Base-by-base conservation (phyloP, 2,888 invertebrate species). In the Hermaeophaga mercurialis region DNA sequence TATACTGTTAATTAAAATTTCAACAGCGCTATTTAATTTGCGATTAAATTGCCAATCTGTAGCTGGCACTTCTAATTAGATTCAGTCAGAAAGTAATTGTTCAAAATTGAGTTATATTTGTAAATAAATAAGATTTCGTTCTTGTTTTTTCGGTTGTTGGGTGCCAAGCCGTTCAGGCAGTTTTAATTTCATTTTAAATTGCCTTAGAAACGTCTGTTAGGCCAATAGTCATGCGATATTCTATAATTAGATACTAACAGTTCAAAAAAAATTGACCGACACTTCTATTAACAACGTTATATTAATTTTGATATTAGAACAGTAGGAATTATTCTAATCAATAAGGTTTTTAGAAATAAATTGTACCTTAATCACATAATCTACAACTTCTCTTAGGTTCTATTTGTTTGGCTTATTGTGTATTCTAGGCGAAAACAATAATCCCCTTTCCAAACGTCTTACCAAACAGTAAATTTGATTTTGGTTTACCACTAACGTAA, bases 61-160 rank as follows among this genome's bases (percentile, higher is more conserved):
- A 44, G 36, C 44, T 55, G 55, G 49, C 55, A 55, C 34, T 44
- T 44, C 49, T 46, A 55, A 55, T 55, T 55, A 55, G 44, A 44
- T 55, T 36, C 12, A 26, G 49, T 55, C 49, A 49, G 34, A 44
- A 55, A 55, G 49, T 36, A 55, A 55, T 55, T 49, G 49, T 38
- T 34, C 2, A 24, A 24, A 34, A 52, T 50, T 50, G 43, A 33
- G 34, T 31, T 22, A 33, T 41, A 19, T 18, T 52, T 24, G 34
- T 15, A 22, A 52, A 43, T 33, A 44, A 52, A 44, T 52, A 52
- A 24, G 43, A 34, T 34, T 52, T 17, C 31, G 45, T 44, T n/a
- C n/a, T n/a, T n/a, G n/a, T 44, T 44, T 43, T 43, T 41, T 12
- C 22, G 15, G 8, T 24, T 41, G 12, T 41, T 12, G n/a, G 28